A percentile compares a stretch with the other conserved stretches of the same genome.
Conservation (phyloP, 2,888 invertebrate genomes). For the Epinotia ramella region DNA sequence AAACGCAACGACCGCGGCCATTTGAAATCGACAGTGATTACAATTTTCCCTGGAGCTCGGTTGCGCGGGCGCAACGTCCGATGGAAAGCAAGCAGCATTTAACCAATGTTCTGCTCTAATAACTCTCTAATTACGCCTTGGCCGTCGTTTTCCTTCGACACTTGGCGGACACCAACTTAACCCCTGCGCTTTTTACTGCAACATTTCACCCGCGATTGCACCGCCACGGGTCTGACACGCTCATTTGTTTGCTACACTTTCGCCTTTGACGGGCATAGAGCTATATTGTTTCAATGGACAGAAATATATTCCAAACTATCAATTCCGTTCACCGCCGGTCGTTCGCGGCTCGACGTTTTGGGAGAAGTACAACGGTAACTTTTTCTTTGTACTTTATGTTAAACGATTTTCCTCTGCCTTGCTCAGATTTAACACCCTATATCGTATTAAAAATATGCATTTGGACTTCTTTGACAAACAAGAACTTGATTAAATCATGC, state of each 20-base stretch:
- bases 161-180: slow-evolving; percentile 73
- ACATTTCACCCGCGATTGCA: slow-evolving; percentile 74
- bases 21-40: slow-evolving; percentile 85
- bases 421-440: slow-evolving; percentile 13
- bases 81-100: slow-evolving; percentile 85
- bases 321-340: slow-evolving; percentile 50
- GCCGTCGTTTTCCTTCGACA: slow-evolving; percentile 80
- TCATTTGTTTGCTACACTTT: slow-evolving; percentile 79
- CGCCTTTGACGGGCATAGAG: slow-evolving; percentile 63
- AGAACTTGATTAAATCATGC: background rate
- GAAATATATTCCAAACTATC: slow-evolving; percentile 59
- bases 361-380: slow-evolving; percentile 54
- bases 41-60: slow-evolving; percentile 82
- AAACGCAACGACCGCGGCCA: slow-evolving; percentile 71
- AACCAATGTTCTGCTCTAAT: slow-evolving; percentile 85
- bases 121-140: slow-evolving; percentile 82
- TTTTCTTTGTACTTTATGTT: slow-evolving; percentile 52
- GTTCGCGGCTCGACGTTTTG: slow-evolving; percentile 52
- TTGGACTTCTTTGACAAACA: background rate
- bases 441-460: slow-evolving; percentile 2
- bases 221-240: slow-evolving; percentile 55
- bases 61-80: slow-evolving; percentile 83
- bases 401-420: slow-evolving; percentile 41
- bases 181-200: slow-evolving; percentile 78
- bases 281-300: slow-evolving; percentile 56